Percentiles rank a stretch among this genome's conserved stretches.
phyloP scores from a whole-genome alignment of 1,140 invertebrate species.

The Acromyrmex heyeri region DNA sequence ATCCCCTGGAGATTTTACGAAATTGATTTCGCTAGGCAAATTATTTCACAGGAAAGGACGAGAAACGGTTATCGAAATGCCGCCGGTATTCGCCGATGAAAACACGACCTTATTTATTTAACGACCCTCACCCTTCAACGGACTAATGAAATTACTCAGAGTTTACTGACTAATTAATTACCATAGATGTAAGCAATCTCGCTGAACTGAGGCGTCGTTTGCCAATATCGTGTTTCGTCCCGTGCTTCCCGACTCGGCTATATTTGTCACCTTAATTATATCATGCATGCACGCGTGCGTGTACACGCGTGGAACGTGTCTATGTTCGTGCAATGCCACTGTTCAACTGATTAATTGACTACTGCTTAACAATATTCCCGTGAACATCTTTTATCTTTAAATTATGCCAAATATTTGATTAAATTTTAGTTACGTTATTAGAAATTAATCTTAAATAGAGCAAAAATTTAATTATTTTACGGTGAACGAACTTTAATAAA shows the following conservation, averaged over 20 bases:
- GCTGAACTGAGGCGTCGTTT: conserved; percentile 69
- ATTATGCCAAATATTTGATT: neutral
- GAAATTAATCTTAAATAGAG: neutral
- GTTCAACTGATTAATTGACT: neutral
- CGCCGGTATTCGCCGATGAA: conserved; percentile 69
- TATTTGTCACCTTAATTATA: conserved; percentile 60
- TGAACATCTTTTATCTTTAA: neutral
- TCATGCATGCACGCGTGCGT: neutral
- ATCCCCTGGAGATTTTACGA: neutral
- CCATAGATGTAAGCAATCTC: conserved; percentile 79
- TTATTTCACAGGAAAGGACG: conserved; percentile 32
- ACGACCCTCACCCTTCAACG: conserved; percentile 40
- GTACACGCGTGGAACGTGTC: neutral
- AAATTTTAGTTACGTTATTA: neutral
- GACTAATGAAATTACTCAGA: conserved; percentile 74
- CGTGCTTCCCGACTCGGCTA: conserved; percentile 37
- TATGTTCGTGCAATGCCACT: neutral
- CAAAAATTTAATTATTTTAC: neutral
- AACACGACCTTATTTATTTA: conserved; percentile 73
- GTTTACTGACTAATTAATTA: conserved; percentile 79
- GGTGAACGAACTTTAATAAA: neutral
- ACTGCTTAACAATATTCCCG: neutral
- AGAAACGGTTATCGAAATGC: conserved; percentile 65
- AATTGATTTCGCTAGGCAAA: conserved; percentile 21
- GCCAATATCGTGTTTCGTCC: conserved; percentile 55